Evolutionary conservation across 1,140 invertebrate genomes (phyloP).

Genomic region (Ctenoplectra terminalis): DNA sequence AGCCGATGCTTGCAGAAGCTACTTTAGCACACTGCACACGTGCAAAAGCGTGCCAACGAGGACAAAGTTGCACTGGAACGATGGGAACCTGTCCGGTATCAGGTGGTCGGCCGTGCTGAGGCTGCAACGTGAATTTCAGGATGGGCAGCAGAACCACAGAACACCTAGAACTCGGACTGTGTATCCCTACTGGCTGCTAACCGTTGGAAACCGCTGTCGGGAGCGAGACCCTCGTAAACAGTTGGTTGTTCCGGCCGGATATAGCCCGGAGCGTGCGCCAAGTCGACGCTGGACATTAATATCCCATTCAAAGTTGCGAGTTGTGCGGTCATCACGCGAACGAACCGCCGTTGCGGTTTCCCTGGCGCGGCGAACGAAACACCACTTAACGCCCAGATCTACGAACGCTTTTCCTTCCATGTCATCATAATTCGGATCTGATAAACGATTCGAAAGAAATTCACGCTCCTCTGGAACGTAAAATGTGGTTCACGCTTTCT

Average conservation of each 20-base stretch:
- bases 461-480: not conserved
- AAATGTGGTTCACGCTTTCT: not conserved
- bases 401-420: not conserved
- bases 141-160: constrained; percentile 48
- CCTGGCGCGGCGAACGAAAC: constrained; percentile 29
- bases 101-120: constrained; percentile 22
- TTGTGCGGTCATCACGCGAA: constrained; percentile 68
- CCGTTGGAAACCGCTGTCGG: constrained; percentile 42
- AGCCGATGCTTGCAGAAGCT: too few relatives aligned
- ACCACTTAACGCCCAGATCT: constrained; percentile 29
- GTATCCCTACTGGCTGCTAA: constrained; percentile 31
- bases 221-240: constrained; percentile 60
- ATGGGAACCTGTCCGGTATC: constrained; percentile 40
- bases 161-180: constrained; percentile 33
- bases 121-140: constrained; percentile 49
- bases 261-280: constrained; percentile 43
- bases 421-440: not conserved
- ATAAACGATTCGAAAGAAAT: not conserved
- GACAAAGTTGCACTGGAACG: too few relatives aligned
- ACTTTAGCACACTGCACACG: too few relatives aligned
- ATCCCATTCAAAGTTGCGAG: constrained; percentile 79
- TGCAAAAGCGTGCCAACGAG: too few relatives aligned
- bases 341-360: constrained; percentile 47
- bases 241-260: constrained; percentile 59
- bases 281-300: constrained; percentile 74